Evolutionary conservation across 2,888 invertebrate genomes (phyloP).

Genomic region (Chrysolina americana): DNA sequence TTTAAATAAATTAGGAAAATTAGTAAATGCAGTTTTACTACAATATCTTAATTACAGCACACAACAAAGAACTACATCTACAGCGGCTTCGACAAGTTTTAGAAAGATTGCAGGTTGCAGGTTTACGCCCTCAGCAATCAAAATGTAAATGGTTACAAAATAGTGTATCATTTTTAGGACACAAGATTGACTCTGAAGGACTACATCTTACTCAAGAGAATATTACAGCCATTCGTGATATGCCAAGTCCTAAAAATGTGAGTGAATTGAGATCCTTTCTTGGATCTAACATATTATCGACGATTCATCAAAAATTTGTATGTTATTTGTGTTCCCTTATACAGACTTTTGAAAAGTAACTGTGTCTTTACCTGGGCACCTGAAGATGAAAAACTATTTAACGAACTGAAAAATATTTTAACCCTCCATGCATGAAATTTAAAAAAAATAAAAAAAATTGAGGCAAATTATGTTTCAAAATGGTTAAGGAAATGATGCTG

Average conservation of each 20-base stretch:
- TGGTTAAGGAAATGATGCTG: too few relatives aligned
- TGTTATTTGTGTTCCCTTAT: conserved; percentile 4
- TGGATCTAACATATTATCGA: conserved; percentile 45
- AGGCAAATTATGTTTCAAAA: too few relatives aligned
- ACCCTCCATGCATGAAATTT: too few relatives aligned
- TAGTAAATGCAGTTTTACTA: too few relatives aligned
- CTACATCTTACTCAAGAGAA: conserved; percentile 38
- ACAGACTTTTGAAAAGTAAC: not conserved
- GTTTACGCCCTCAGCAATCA: not conserved
- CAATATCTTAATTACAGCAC: conserved; percentile 25
- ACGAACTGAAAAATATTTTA: conserved; percentile 34
- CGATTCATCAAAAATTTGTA: conserved; percentile 10
- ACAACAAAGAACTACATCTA: not conserved
- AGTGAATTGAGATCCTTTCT: conserved; percentile 43
- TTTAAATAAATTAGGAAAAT: too few relatives aligned
- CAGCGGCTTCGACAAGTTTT: not conserved
- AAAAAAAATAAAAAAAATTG: too few relatives aligned
- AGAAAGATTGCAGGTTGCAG: not conserved
- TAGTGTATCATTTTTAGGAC: conserved; percentile 42
- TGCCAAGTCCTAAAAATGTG: conserved; percentile 36
- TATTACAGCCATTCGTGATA: conserved; percentile 40
- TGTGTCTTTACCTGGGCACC: too few relatives aligned
- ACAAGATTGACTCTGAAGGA: conserved; percentile 42
- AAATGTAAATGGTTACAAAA: conserved; percentile 41
- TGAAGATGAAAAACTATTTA: too few relatives aligned